Percentiles rank a stretch among this genome's conserved stretches.
These are phyloP conservation scores for Hippopotamyrus pictus DNA, from an alignment of 2,797 vertebrate genomes.

Conservation along the genomic window DNA sequence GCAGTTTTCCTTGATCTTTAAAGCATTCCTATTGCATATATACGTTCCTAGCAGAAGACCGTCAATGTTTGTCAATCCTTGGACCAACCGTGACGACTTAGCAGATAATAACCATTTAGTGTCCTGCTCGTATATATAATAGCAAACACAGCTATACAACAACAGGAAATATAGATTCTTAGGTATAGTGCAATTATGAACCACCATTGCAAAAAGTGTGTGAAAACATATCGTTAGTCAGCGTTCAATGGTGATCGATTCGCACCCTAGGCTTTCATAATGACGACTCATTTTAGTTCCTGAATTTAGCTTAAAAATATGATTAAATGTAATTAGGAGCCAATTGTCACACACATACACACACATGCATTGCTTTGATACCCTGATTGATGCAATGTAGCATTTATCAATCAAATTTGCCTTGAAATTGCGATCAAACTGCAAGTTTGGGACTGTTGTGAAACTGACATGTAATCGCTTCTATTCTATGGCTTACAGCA, in stretches of 20 bases:
- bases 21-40: not conserved
- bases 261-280: not conserved
- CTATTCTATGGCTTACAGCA: not conserved
- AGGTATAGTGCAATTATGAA: not conserved
- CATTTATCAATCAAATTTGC: not conserved
- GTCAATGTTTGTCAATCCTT: not conserved
- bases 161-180: not conserved
- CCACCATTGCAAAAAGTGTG: not conserved
- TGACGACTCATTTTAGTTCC: not conserved
- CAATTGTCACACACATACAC: too few relatives aligned
- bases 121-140: not conserved
- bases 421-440: not conserved
- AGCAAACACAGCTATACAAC: not conserved
- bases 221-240: not conserved
- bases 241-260: not conserved
- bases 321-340: not conserved
- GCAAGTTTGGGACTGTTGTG: not conserved
- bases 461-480: not conserved
- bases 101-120: not conserved
- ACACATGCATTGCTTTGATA: not conserved
- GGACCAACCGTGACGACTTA: not conserved
- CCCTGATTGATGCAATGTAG: not conserved
- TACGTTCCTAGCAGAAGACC: not conserved
- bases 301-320: not conserved
- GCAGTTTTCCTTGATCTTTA: not conserved